phyloP scores from a whole-genome alignment of 2,797 vertebrate genomes.

The Hybognathus amarus region DNA sequence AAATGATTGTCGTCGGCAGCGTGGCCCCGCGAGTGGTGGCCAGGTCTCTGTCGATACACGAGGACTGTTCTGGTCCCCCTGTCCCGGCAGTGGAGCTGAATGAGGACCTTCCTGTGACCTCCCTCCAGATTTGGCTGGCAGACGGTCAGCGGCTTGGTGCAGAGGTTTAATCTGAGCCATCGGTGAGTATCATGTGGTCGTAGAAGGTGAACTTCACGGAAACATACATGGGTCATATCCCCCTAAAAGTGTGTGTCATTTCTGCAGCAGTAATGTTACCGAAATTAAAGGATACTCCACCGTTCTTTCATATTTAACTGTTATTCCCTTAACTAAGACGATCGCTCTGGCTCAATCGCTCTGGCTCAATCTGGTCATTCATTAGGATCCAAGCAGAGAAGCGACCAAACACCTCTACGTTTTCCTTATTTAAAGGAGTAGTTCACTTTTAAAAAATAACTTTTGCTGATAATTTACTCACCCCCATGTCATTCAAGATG shows the following conservation, averaged over 20 bases:
- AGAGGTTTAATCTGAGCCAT: slow-evolving; percentile 93
- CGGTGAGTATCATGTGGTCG: slow-evolving; percentile 75
- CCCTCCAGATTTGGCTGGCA: slow-evolving; percentile 93
- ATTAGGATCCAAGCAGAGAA: no score
- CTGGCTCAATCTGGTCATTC: no score
- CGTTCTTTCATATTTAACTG: no score
- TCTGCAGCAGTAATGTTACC: not conserved
- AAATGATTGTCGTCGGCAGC: slow-evolving; percentile 67
- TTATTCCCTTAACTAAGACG: no score
- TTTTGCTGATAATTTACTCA: no score
- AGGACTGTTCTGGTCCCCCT: slow-evolving; percentile 79
- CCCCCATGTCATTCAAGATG: no score
- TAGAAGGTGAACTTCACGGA: not conserved
- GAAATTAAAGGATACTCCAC: no score
- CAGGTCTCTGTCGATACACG: slow-evolving; percentile 82
- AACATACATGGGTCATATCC: not conserved
- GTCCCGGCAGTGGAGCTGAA: slow-evolving; percentile 86
- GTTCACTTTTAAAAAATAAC: no score
- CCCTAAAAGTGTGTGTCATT: not conserved
- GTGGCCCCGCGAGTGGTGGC: slow-evolving; percentile 90
- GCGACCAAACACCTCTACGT: no score
- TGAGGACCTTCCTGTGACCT: slow-evolving; percentile 87
- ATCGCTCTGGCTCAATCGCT: no score
- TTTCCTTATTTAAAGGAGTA: no score
- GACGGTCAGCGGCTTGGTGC: slow-evolving; percentile 90